A percentile compares a stretch with the other conserved stretches of the same genome.
These are phyloP conservation scores for Pachyramphus minor DNA, from an alignment of 2,113 vertebrate genomes.

Conservation along the genomic window DNA sequence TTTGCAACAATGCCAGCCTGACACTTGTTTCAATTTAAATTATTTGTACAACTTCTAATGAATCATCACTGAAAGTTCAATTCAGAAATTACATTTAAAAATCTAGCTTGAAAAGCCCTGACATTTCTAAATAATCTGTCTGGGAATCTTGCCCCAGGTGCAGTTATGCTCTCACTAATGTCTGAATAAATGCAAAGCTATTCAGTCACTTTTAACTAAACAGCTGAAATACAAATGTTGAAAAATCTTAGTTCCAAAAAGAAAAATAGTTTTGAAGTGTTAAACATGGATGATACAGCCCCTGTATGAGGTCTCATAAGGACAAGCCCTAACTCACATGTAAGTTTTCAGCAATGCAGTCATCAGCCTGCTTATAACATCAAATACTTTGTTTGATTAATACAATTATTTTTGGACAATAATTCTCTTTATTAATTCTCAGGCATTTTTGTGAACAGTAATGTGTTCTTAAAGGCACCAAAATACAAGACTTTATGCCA, in stretches of 20 bases:
- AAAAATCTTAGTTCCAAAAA: not conserved
- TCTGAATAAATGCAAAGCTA: not conserved
- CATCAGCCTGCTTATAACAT: not conserved
- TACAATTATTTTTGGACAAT: not conserved
- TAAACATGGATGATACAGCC: not conserved
- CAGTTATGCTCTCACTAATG: not conserved
- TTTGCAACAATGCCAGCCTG: not conserved
- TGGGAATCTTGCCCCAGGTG: constrained; percentile 24
- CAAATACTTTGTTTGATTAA: not conserved
- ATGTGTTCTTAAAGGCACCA: not conserved
- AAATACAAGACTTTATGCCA: not conserved
- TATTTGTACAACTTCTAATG: not conserved
- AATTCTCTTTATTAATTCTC: not conserved
- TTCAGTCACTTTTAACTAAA: not conserved
- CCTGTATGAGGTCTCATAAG: not conserved
- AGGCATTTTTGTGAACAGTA: not conserved
- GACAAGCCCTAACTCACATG: not conserved
- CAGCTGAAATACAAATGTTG: not conserved
- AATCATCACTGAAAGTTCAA: not conserved
- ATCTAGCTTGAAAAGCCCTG: not conserved
- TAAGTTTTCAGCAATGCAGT: not conserved
- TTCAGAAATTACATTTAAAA: constrained; percentile 1
- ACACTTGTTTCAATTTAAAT: not conserved
- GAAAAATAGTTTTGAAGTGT: not conserved
- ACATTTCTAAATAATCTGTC: constrained; percentile 36